Base-by-base conservation (phyloP, 2,797 vertebrate genomes). In the Falco naumanni region DNA sequence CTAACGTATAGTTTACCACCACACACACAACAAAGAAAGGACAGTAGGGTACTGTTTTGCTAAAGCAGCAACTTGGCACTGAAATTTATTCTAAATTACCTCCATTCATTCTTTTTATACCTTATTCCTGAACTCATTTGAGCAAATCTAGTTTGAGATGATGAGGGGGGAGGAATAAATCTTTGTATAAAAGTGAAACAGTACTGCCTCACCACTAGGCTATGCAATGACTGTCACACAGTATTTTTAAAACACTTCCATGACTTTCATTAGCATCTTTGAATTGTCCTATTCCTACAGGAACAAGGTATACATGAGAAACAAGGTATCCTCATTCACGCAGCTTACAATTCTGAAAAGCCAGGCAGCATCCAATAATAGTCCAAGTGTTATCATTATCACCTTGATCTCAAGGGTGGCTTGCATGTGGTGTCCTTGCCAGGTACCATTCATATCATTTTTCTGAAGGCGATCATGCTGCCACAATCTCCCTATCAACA, bases 381-480 rank as follows among this genome's bases (percentile, higher is more conserved):
- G 22, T 20, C 50, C 34, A 13, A 15, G 14, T 8, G 19, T 47
- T 77, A 64, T 43, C 69, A 59, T 45, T 59, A 68, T 63, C 95
- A 87, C 88, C 93, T 85, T 86, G 70, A 70, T 90, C 47, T 66
- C 70, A 94, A 68, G 81, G 86, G 60, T 93, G 68, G 28, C 41
- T 82, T 9, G 10, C 7, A 28, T 10, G 21, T 5, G 18, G 19
- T 22, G 50, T 53, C 86, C 92, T 96, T 94, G 71, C 19, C 78
- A 80, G 22, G 43, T 61, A 70, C 29, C 17, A 20, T 39, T 29
- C 9, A 5, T 25, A 57, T 61, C 6, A 41, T 51, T 93, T 91
- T 82, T 54, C 64, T 74, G 41, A 79, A 57, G 63, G 45, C 48
- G 47, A 57, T n/a, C n/a, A 29, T 0, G 18, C 45, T 70, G 50